Evolutionary conservation across 2,113 vertebrate species (phyloP), one percentile per base, ranked within the genome.

Genomic region (Pitta sordida): DNA sequence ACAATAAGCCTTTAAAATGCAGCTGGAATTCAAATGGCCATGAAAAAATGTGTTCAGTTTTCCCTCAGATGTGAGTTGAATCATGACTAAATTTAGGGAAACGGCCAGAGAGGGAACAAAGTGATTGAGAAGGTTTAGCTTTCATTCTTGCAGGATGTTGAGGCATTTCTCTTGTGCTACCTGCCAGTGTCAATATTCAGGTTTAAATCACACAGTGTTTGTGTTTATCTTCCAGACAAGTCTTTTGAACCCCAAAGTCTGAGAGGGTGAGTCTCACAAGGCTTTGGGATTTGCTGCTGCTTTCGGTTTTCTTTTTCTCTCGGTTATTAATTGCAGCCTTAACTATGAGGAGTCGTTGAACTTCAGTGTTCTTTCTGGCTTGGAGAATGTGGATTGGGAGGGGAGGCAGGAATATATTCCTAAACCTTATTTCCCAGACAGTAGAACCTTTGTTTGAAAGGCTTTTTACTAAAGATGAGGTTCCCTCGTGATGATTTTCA

Each of bases 1-100:
- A 94, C 93, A 96, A 92, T 92, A 80, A 93, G 94, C 78, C 87
- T 96, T 94, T 73, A 93, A 93, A 96, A 94, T 95, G 74, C 91
- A 95, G 58, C 89, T 94, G 87, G 63, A 83, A 95, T 96, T 52
- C 91, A 91, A 93, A 84, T 27, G 46, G 75, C 89, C 21, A 21
- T 64, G 73, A 73, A 89, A 86, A 93, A 90, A 91, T 51, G 74
- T 67, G 15, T 88, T 82, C 75, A 3, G 43, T 86, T 93, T 58
- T 11, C 48, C 77, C 71, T 95, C 88, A 83, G 78, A 92, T 91
- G 89, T 37, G 58, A 92, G 83, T 53, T 87, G 65, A 77, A 91
- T 95, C 53, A 84, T 0, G 1, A 21, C 67, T 94, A 83, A 82
- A 70, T 80, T 62, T 56, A 77, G 83, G 81, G 74, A 46, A 87